Evolutionary conservation across 2,888 invertebrate genomes (phyloP), one percentile per base, ranked within the genome.

Genomic region (Amphipyra berbera): DNA sequence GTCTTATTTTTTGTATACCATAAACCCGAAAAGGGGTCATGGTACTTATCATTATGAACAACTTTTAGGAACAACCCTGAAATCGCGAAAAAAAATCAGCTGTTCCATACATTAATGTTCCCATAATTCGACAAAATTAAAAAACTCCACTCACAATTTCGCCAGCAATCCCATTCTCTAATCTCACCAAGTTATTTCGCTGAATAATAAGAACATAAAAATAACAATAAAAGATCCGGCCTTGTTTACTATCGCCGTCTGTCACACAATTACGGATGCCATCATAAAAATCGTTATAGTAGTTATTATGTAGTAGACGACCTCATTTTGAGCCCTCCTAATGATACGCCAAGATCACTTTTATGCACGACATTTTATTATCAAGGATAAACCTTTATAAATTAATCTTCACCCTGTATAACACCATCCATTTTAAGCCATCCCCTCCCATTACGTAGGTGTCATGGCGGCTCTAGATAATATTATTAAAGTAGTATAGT

Each of bases 311-410:
- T 44, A 37, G 38, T 47, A 41, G 33, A 65, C 42, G 55, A 53
- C 47, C 55, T 65, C 55, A 76, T 66, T 58, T 45, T 44, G 8
- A 30, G 12, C 65, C 41, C 37, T 21, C n/a, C 49, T 59, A 61
- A 76, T 72, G 52, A 62, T 46, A 47, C 38, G 42, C 42, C 27
- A 33, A 47, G 61, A 55, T 59, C 42, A 70, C 47, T 62, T 73
- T 76, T 71, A 66, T 76, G 66, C 21, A 38, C 44, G 44, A 56
- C 14, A 40, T 55, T 76, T 72, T 73, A 57, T 59, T 41, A 66
- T 37, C 30, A 59, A 72, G 41, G 45, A 58, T 74, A 59, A 76
- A 61, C 44, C 52, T 66, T 55, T 41, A 30, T 66, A 40, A 57
- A 76, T 76, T 58, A 59, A 73, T 76, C 40, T 53, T 38, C 21